These are phyloP conservation scores for Monochamus alternatus DNA, from an alignment of 2,888 invertebrate genomes.

Conservation along the genomic window DNA sequence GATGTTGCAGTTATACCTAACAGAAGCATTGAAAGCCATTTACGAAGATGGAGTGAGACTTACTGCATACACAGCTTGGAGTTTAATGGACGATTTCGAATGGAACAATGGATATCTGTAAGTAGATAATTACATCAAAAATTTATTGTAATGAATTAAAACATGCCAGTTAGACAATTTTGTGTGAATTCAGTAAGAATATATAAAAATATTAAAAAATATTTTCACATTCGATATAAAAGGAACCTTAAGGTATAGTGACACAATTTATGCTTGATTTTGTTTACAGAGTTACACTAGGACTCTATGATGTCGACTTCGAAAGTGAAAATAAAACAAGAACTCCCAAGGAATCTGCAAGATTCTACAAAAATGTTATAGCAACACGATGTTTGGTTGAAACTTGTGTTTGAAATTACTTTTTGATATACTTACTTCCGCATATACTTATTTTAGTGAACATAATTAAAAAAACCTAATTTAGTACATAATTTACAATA, in stretches of 20 bases:
- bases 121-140: neutral
- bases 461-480: too few species aligned
- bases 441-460: too few species aligned
- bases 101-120: conserved; percentile 19
- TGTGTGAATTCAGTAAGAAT: too few species aligned
- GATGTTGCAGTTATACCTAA: neutral
- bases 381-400: conserved; percentile 21
- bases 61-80: conserved; percentile 17
- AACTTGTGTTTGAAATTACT: neutral
- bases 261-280: neutral
- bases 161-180: too few species aligned
- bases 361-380: conserved; percentile 4
- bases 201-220: too few species aligned
- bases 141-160: neutral
- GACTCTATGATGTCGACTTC: conserved; percentile 21
- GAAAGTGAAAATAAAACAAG: conserved; percentile 6
- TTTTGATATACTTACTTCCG: neutral
- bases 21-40: conserved; percentile 13
- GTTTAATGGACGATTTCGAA: conserved; percentile 22
- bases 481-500: too few species aligned
- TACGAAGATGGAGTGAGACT: conserved; percentile 10
- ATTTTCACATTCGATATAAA: neutral
- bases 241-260: neutral
- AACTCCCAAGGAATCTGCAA: conserved; percentile 14
- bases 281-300: conserved; percentile 3